Conservation (phyloP, 2,888 invertebrate species). For the Eupithecia insigniata region DNA sequence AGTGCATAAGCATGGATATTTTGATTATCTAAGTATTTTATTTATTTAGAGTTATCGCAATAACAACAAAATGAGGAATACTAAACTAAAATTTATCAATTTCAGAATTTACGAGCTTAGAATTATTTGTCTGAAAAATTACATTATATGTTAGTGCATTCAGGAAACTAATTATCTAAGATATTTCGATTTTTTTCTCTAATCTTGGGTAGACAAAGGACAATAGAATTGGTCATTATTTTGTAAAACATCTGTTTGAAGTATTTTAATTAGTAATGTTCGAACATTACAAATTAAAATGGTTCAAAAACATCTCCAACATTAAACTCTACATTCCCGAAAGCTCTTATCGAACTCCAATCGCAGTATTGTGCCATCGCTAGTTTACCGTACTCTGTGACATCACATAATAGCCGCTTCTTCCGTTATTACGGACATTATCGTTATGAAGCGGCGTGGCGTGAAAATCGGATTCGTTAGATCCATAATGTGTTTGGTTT, state of each 20-base stretch:
- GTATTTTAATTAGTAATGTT: too few species aligned
- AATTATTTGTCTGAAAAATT: not conserved
- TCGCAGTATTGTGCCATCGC: slow-evolving; percentile 40
- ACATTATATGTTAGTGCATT: not conserved
- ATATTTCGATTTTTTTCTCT: not conserved
- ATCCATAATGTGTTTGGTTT: slow-evolving; percentile 28
- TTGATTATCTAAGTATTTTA: not conserved
- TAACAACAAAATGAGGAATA: too few species aligned
- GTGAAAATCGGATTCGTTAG: slow-evolving; percentile 32
- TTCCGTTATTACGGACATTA: slow-evolving; percentile 45
- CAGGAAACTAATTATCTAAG: not conserved
- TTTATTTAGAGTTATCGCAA: not conserved
- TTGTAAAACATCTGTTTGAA: too few species aligned
- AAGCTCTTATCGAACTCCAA: slow-evolving; percentile 37
- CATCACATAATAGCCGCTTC: slow-evolving; percentile 38
- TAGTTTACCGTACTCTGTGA: slow-evolving; percentile 35
- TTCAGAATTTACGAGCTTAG: not conserved
- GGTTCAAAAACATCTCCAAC: slow-evolving; percentile 18
- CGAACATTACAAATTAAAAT: slow-evolving; percentile 4
- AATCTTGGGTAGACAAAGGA: not conserved
- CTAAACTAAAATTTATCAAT: not conserved
- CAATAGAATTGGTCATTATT: not conserved
- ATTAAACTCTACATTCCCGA: slow-evolving; percentile 13
- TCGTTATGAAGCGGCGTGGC: slow-evolving; percentile 33
- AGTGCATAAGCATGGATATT: not conserved